Percentiles rank a stretch among this genome's conserved stretches.
These are phyloP conservation scores for Mesembrinibis cayennensis DNA, from an alignment of 2,113 vertebrate species.

Conservation along the genomic window DNA sequence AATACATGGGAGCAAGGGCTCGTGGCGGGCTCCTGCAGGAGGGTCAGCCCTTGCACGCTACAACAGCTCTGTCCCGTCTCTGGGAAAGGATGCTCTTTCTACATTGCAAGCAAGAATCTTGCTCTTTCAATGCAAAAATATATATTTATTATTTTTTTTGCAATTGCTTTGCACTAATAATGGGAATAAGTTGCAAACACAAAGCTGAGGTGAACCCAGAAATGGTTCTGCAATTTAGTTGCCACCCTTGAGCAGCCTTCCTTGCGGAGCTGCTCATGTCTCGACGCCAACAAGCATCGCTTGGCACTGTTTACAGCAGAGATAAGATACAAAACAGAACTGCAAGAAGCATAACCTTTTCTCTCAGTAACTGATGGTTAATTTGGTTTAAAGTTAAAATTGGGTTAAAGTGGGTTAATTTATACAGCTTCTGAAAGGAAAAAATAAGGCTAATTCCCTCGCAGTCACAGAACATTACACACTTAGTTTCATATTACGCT, in stretches of 20 bases:
- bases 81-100: background rate
- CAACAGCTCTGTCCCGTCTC: background rate
- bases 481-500: background rate
- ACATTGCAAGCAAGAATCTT: background rate
- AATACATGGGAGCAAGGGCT: background rate
- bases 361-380: background rate
- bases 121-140: background rate
- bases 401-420: conserved; percentile 20
- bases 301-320: background rate
- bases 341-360: background rate
- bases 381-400: no score
- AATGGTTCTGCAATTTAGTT: background rate
- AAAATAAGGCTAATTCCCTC: conserved; percentile 8
- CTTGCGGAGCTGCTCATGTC: accelerated
- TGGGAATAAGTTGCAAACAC: background rate
- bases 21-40: accelerated
- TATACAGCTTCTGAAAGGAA: background rate
- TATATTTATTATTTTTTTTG: background rate
- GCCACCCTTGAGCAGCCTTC: background rate
- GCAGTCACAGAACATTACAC: conserved; percentile 1
- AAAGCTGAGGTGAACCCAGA: background rate
- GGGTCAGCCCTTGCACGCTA: background rate
- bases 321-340: background rate
- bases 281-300: background rate
- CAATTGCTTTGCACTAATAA: background rate